Conservation (phyloP, 2,888 invertebrate species). For the Tridacna crocea region DNA sequence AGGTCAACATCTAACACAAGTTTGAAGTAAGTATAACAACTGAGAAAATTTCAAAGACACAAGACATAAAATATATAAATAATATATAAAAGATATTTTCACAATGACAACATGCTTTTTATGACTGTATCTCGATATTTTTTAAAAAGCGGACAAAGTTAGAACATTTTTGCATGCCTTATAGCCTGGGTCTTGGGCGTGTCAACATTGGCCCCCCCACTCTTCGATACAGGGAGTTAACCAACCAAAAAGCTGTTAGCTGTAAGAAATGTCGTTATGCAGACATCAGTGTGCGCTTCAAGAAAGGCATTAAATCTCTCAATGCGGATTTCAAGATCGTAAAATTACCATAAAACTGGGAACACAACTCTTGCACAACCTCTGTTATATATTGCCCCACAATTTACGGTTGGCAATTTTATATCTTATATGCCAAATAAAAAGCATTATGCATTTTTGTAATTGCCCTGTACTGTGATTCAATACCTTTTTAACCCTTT, state of each 20-base stretch:
- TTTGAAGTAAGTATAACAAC: too few relatives aligned
- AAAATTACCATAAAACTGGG: background rate
- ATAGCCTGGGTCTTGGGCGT: background rate
- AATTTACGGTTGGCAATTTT: background rate
- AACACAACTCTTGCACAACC: background rate
- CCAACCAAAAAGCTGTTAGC: too few relatives aligned
- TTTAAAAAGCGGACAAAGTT: background rate
- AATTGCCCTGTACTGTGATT: background rate
- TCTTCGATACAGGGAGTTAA: background rate
- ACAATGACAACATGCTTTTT: too few relatives aligned
- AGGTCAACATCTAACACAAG: too few relatives aligned
- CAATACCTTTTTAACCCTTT: too few relatives aligned
- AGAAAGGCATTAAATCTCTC: background rate
- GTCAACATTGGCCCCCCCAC: background rate
- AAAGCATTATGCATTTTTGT: background rate
- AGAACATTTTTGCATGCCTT: background rate
- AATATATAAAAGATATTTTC: too few relatives aligned
- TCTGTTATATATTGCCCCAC: background rate
- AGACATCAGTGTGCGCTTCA: background rate
- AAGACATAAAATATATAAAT: too few relatives aligned
- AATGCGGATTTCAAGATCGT: background rate
- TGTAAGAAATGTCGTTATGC: conserved; percentile 5
- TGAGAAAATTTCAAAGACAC: too few relatives aligned
- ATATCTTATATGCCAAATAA: background rate
- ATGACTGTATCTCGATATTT: background rate